Evolutionary conservation across 2,113 vertebrate genomes (phyloP).

Genomic region (Indri indri): DNA sequence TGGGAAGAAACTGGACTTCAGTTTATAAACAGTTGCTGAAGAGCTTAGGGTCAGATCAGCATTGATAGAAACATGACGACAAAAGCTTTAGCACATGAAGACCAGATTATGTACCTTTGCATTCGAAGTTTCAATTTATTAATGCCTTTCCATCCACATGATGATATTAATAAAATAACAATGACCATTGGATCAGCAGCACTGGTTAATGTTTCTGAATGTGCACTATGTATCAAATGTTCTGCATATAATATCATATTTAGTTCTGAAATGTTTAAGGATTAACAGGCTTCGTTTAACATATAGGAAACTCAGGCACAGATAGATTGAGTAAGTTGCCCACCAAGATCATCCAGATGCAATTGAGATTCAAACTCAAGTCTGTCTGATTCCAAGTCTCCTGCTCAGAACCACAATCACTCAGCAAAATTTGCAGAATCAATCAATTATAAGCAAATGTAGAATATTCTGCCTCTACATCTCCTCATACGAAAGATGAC

Average conservation of each 20-base stretch:
- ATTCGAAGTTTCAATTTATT: neutral
- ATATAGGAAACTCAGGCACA: neutral
- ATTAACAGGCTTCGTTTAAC: neutral
- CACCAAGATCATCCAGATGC: neutral
- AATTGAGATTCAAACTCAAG: neutral
- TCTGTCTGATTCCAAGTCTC: neutral
- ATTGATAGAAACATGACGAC: too few relatives aligned
- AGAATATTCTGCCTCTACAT: neutral
- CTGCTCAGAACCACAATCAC: neutral
- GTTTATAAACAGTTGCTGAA: fast-evolving
- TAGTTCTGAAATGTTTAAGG: neutral
- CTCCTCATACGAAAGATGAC: neutral
- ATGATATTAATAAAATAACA: neutral
- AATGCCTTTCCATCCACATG: neutral
- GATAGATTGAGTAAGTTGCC: neutral
- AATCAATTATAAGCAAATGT: neutral
- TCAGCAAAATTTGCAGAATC: neutral
- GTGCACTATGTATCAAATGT: neutral
- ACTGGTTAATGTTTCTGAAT: neutral
- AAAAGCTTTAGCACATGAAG: neutral
- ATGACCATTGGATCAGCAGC: neutral
- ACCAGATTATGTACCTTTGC: neutral
- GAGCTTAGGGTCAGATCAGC: neutral
- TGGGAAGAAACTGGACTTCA: neutral
- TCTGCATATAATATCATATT: neutral